Evolutionary conservation across 1,140 invertebrate species (phyloP), one percentile per base, ranked within the genome.

Genomic region (Helicoverpa armigera): DNA sequence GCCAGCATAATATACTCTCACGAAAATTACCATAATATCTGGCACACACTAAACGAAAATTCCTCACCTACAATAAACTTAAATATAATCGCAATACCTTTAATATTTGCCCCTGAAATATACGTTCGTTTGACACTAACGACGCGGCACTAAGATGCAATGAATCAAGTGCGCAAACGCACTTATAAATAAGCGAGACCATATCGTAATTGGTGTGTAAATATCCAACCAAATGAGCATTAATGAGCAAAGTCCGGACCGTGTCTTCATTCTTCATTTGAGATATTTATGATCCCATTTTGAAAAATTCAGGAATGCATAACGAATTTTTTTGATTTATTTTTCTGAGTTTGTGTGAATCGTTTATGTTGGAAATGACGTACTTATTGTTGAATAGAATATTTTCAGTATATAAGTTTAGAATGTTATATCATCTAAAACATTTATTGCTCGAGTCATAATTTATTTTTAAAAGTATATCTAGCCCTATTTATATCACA

Each of bases 171-270:
- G 56, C 80, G 80, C 73, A 69, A 63, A 65, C 82, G 54, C 67
- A 79, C 79, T 80, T 80, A 84, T 88, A 88, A 90, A 90, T 88
- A 86, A 82, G 75, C 82, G 79, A 69, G 79, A 82, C 81, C 85
- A 85, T 87, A 86, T 83, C 79, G 85, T 90, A 90, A 90, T 89
- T 88, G 89, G 86, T 84, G 83, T 78, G 85, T 90, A 90, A 89
- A 89, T 90, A 90, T 89, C 83, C 69, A 48, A 61, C 80, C 63
- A 88, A 89, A 89, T 89, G 86, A 86, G 83, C 87, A 73, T 85
- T 88, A 88, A 88, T 90, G 87, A 88, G 79, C 81, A 23, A 79
- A 80, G 56, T 81, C 76, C 72, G 31, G 82, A 79, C 56, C 84
- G 82, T 79, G 81, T 82, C 82, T 87, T 86, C 86, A 82, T 88